Percentiles rank a stretch among this genome's conserved stretches.
Conservation (phyloP, 2,888 invertebrate species). For the Abscondita cerata region DNA sequence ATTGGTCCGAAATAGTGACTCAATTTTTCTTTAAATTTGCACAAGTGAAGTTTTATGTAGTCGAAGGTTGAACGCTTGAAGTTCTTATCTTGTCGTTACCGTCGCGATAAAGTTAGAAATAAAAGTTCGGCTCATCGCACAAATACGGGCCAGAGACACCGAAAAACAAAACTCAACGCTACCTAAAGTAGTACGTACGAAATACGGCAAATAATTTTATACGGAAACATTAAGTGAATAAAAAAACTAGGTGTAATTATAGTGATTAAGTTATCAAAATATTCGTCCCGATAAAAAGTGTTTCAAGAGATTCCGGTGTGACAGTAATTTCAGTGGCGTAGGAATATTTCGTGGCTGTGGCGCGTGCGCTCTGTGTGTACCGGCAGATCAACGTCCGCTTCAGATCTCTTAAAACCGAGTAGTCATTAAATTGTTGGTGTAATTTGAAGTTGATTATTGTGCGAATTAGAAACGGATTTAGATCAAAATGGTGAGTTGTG, state of each 20-base stretch:
- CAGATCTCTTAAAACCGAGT: constrained; percentile 52
- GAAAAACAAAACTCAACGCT: background rate
- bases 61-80: background rate
- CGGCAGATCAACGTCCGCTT: constrained; percentile 60
- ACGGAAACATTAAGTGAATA: no score
- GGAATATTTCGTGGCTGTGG: constrained; percentile 20
- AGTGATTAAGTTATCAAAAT: no score
- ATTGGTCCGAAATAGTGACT: constrained; percentile 60
- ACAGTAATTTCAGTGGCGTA: constrained; percentile 14
- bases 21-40: constrained; percentile 14
- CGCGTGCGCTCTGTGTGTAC: constrained; percentile 53
- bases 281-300: background rate
- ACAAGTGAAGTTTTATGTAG: background rate
- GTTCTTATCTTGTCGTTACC: background rate
- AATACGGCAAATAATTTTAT: no score
- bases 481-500: constrained; percentile 55
- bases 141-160: no score
- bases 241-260: no score
- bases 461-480: constrained; percentile 50
- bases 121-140: no score
- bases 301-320: background rate
- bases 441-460: constrained; percentile 52
- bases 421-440: constrained; percentile 54
- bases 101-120: background rate
- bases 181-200: background rate